Percentiles rank a stretch among this genome's conserved stretches.
These are phyloP conservation scores for Onychorhynchus coronatus DNA, from an alignment of 2,113 vertebrate genomes.

Conservation along the genomic window DNA sequence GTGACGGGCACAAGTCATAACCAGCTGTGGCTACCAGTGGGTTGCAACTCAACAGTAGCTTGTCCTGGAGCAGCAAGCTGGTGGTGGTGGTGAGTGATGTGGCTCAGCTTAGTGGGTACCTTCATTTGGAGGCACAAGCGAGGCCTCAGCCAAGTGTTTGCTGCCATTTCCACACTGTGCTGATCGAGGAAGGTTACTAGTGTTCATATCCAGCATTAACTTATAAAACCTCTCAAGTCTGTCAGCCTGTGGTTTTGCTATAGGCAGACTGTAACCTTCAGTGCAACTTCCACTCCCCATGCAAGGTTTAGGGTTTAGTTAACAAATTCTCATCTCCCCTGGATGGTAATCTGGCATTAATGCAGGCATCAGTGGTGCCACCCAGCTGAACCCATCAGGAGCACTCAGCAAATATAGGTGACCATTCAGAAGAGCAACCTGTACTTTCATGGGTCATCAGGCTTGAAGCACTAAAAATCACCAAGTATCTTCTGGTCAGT, in stretches of 20 bases:
- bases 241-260: not conserved
- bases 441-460: not conserved
- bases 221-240: not conserved
- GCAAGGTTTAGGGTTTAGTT: not conserved
- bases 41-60: not conserved
- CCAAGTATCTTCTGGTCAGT: not conserved
- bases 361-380: not conserved
- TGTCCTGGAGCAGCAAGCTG: not conserved
- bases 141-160: not conserved
- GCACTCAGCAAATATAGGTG: not conserved
- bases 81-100: not conserved
- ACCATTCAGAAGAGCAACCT: not conserved
- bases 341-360: not conserved
- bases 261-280: not conserved
- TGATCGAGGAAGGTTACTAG: not conserved
- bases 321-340: not conserved
- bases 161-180: not conserved
- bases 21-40: not conserved
- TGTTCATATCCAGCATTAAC: not conserved
- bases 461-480: not conserved
- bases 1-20: not conserved
- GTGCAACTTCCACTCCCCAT: not conserved
- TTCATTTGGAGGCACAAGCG: not conserved
- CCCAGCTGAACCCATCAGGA: not conserved
- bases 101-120: not conserved